These are phyloP conservation scores for Apocrypta bakeri DNA, from an alignment of 1,140 invertebrate genomes.

Conservation along the genomic window DNA sequence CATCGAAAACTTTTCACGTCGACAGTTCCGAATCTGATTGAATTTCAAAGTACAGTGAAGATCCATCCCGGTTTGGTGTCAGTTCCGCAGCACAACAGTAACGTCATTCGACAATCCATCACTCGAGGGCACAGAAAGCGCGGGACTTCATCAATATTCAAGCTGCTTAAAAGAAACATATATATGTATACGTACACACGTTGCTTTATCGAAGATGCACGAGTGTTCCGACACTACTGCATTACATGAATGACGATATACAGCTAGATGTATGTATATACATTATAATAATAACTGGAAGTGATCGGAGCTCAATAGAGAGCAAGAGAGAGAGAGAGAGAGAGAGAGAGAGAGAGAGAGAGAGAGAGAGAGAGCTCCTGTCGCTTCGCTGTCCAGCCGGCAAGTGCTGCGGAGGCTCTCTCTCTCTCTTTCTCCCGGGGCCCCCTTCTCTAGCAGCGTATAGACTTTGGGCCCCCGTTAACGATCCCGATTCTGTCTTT, in stretches of 20 bases:
- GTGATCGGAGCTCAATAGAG: too few relatives aligned
- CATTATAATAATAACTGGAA: too few relatives aligned
- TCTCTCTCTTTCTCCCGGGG: not conserved
- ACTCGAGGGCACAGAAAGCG: too few relatives aligned
- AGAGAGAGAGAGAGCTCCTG: slow-evolving; percentile 10
- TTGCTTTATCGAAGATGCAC: too few relatives aligned
- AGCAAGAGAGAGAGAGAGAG: too few relatives aligned
- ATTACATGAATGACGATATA: too few relatives aligned
- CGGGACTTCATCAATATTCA: not conserved
- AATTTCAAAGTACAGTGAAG: not conserved
- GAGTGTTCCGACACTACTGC: too few relatives aligned
- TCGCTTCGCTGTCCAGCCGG: slow-evolving; percentile 7
- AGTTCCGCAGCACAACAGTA: not conserved
- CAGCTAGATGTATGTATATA: too few relatives aligned
- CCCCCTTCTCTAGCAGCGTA: not conserved
- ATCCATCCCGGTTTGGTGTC: not conserved
- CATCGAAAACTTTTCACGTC: too few relatives aligned
- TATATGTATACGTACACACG: too few relatives aligned
- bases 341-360: not conserved
- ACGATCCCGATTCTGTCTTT: not conserved
- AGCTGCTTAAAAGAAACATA: too few relatives aligned
- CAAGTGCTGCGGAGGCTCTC: slow-evolving; percentile 19
- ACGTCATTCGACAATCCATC: not conserved
- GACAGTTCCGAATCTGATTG: not conserved
- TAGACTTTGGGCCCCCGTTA: slow-evolving; percentile 26